Evolutionary conservation across 2,888 invertebrate genomes (phyloP).

Genomic region (Linnaemya tessellans): DNA sequence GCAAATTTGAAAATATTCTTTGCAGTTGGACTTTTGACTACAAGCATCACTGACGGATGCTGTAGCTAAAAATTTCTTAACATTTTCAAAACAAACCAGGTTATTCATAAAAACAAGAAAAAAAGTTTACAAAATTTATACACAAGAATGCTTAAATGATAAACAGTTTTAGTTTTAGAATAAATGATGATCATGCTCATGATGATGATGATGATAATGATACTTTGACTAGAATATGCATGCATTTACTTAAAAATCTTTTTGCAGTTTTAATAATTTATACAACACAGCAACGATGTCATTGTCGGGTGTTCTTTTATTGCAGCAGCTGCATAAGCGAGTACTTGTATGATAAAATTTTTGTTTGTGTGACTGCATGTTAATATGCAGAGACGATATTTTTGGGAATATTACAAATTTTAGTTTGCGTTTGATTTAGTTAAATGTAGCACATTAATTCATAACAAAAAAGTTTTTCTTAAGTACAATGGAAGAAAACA

Average conservation of each 20-base stretch:
- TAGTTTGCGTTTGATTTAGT: not conserved
- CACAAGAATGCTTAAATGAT: constrained; percentile 28
- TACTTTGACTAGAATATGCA: constrained; percentile 38
- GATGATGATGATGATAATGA: constrained; percentile 18
- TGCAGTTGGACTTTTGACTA: not conserved
- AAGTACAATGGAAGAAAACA: no score
- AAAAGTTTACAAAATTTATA: constrained; percentile 9
- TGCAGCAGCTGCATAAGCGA: not conserved
- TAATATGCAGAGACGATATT: not conserved
- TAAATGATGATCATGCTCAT: not conserved
- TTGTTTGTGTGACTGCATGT: not conserved
- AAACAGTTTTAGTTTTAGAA: constrained; percentile 7
- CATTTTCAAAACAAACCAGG: not conserved
- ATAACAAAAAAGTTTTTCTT: no score
- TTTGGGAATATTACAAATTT: not conserved
- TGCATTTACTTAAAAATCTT: constrained; percentile 23
- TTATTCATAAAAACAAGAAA: not conserved
- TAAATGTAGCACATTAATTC: not conserved
- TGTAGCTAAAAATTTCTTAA: constrained; percentile 7
- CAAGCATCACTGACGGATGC: not conserved
- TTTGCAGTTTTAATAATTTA: constrained; percentile 27
- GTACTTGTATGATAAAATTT: not conserved
- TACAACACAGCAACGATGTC: not conserved
- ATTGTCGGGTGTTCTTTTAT: constrained; percentile 13
- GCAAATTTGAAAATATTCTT: constrained; percentile 5